Conservation (phyloP, 2,113 vertebrate genomes). For the Anser brachyrhynchus region DNA sequence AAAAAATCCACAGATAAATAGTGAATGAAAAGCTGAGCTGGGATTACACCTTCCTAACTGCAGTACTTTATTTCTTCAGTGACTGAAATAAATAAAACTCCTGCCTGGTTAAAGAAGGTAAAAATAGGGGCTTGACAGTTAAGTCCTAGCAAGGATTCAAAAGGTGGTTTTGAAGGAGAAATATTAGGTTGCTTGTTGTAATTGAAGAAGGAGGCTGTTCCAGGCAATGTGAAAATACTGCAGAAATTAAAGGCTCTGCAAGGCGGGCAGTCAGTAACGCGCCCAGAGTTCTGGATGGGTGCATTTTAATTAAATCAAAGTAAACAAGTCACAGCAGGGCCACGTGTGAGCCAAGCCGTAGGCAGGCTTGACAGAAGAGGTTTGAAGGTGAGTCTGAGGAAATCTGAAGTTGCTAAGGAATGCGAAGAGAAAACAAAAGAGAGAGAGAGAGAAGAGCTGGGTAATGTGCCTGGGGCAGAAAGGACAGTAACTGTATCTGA, state of each 20-base stretch:
- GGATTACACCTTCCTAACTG: background rate
- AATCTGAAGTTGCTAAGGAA: slow-evolving; percentile 20
- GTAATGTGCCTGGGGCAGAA: background rate
- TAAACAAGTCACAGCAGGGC: slow-evolving; percentile 57
- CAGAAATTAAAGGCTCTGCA: slow-evolving; percentile 31
- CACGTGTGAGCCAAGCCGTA: slow-evolving; percentile 19
- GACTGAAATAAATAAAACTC: background rate
- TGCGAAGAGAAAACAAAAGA: background rate
- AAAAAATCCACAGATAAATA: background rate
- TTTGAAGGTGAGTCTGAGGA: slow-evolving; percentile 54
- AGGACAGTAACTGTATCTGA: background rate
- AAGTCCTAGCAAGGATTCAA: background rate
- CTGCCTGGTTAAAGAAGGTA: background rate
- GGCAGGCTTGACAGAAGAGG: background rate
- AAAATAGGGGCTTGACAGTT: background rate
- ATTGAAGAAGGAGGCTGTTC: slow-evolving; percentile 3
- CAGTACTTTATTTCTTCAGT: background rate
- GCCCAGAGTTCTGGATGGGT: slow-evolving; percentile 37
- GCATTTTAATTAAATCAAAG: slow-evolving; percentile 69
- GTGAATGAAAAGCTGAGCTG: background rate
- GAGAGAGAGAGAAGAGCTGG: background rate
- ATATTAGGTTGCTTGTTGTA: background rate
- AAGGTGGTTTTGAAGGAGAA: background rate
- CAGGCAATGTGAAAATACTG: background rate
- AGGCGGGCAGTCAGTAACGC: background rate